phyloP scores from a whole-genome alignment of 2,797 vertebrate genomes.

The Poecilia picta region DNA sequence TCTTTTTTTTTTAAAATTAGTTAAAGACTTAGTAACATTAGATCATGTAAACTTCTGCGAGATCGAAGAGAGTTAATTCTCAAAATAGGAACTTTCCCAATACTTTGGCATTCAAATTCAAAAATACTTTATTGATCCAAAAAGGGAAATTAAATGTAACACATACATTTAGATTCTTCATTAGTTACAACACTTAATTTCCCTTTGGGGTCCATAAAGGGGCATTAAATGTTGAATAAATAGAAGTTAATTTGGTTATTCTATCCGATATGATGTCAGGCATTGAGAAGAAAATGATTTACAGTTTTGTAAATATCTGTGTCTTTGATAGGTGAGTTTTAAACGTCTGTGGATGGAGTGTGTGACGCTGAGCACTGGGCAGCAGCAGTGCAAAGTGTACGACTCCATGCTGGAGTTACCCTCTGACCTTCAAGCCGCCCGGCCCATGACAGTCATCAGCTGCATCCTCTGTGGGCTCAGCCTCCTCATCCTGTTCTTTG shows the following conservation, averaged over 20 bases:
- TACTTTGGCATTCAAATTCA: no score
- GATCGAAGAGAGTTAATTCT: no score
- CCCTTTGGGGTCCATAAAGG: no score
- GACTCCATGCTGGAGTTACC: slow-evolving; percentile 75
- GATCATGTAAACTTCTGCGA: no score
- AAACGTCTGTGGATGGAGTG: slow-evolving; percentile 82
- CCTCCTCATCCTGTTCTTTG: slow-evolving; percentile 76
- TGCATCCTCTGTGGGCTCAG: slow-evolving; percentile 66
- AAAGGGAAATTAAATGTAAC: no score
- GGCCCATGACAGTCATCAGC: slow-evolving; percentile 81
- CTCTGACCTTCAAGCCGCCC: slow-evolving; percentile 77
- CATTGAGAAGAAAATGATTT: not conserved
- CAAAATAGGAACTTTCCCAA: no score
- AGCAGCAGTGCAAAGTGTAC: slow-evolving; percentile 84
- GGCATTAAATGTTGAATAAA: no score
- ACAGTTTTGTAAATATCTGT: not conserved
- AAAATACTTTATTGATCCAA: no score
- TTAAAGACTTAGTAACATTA: no score
- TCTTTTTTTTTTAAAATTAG: no score
- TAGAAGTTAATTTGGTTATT: not conserved
- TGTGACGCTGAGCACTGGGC: slow-evolving; percentile 82
- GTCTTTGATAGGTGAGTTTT: slow-evolving; percentile 53
- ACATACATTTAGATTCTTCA: no score
- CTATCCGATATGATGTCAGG: not conserved
- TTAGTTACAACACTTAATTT: no score